Base-by-base conservation (phyloP, 2,888 invertebrate genomes). In the Leptothorax acervorum region DNA sequence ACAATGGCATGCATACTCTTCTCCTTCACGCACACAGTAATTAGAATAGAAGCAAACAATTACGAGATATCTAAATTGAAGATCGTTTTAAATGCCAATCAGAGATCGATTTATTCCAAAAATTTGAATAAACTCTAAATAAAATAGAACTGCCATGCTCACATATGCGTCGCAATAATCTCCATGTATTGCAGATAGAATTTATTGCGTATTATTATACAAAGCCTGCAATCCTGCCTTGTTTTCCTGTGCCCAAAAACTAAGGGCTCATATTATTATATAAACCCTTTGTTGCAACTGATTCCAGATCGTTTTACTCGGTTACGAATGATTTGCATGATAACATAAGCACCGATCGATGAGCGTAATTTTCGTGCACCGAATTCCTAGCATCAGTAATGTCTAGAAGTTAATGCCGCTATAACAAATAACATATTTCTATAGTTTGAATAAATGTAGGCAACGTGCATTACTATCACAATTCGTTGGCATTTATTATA, bases 131-230 rank as follows among this genome's bases (percentile, higher is more conserved):
- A 48, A 63, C 31, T n/a, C 35, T 45, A n/a, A 73, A 39, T 57
- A 23, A 48, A 62, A 48, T 23, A 35, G 4, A 78, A 55, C n/a
- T 55, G 15, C 23, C 23, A 23, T 23, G 23, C 12, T 55, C 9
- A 9, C 42, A n/a, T 15, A 45, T 4, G 12, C 42, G 15, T 53
- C 23, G 12, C 51, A 39, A 45, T 60, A 48, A 66, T 66, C 8
- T 48, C 60, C 48, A 51, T 60, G 11, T 45, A 23, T 18, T 8
- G 18, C 6, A 39, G 35, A 39, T 39, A 71, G 28, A 8, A 71
- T 71, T 48, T 18, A 39, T 57, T 39, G 31, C 48, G 15, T 31
- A 55, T 79, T 23, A 68, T 78, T 78, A 57, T 78, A 57, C 68
- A 68, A 45, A 68, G 35, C 2, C 42, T 78, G 57, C 31, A 78